Base-by-base conservation (phyloP, 2,797 vertebrate species). In the Schizopygopsis pylzovi region DNA sequence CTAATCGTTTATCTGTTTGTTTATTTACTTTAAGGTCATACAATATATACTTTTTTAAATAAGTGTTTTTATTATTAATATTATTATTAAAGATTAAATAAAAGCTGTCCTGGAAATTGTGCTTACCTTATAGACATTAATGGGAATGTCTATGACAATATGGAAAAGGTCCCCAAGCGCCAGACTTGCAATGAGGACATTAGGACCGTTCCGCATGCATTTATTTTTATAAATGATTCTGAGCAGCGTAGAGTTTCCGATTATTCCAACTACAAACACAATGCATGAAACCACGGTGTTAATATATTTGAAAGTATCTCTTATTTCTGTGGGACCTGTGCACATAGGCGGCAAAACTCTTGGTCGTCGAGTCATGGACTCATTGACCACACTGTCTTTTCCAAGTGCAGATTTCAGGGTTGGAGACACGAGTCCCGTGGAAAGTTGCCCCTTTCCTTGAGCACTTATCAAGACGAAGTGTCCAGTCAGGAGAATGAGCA, bases 171-270 rank as follows among this genome's bases (percentile, higher is more conserved):
- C 98, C 68, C 98, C 98, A 16, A 99, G 93, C 0, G 97, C 98
- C 91, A 99, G 92, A 90, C 97, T 99, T 81, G 95, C 97, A 22
- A 99, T 99, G 28, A 99, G 93, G 88, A 99, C 96, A 91, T 99
- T 99, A 6, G 98, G 98, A 28, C 98, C 98, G 0, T 98, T 99
- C 45, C 97, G 93, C 98, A 99, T 99, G 92, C 96, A 97, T 92
- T 99, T 98, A 89, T 99, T 98, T 92, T 98, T 98, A 90, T 98
- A 99, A 94, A 99, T 99, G 93, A 99, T 99, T 20, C 96, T 93
- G 87, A 99, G 92, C 67, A 99, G 94, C 0, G 98, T 98, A 86
- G 97, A 96, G 90, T 99, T 99, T 11, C 98, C 98, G 61, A 99
- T 97, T 88, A 99, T 97, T 28, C 98, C 98, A 54, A 98, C 92